A percentile compares a stretch with the other conserved stretches of the same genome.
phyloP scores from a whole-genome alignment of 2,797 vertebrate genomes.

The Microhierax caerulescens region DNA sequence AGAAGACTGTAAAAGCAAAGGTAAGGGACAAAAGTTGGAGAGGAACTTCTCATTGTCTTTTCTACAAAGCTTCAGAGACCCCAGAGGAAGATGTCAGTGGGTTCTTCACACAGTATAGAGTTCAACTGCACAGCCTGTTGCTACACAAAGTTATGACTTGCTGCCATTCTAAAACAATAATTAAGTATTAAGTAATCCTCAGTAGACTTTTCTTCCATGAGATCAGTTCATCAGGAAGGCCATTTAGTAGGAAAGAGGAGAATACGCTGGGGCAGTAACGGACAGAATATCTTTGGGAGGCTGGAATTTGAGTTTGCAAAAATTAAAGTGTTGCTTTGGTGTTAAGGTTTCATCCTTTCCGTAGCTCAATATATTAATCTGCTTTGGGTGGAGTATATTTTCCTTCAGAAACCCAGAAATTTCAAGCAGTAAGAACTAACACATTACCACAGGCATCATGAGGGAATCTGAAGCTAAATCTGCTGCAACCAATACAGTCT shows the following conservation, averaged over 20 bases:
- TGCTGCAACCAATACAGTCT: not conserved
- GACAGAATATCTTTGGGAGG: not conserved
- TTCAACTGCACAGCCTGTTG: not conserved
- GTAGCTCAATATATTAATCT: not conserved
- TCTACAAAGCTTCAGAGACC: not conserved
- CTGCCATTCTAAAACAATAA: not conserved
- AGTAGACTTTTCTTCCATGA: not conserved
- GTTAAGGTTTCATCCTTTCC: not conserved
- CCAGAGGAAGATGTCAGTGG: not conserved
- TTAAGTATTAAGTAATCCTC: not conserved
- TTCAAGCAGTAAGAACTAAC: not conserved
- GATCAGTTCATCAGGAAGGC: not conserved
- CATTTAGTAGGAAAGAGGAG: not conserved
- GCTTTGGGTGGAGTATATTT: not conserved
- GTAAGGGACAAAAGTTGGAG: not conserved
- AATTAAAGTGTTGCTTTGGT: not conserved
- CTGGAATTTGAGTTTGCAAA: not conserved
- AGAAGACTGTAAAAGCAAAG: not conserved
- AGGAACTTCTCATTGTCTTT: not conserved
- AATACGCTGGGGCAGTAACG: not conserved
- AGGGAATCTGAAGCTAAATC: not conserved
- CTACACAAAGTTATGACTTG: not conserved
- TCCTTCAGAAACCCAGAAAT: not conserved
- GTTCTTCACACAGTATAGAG: not conserved
- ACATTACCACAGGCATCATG: not conserved